These are phyloP conservation scores for Meta bourneti DNA, from an alignment of 2,888 invertebrate species.

Conservation along the genomic window DNA sequence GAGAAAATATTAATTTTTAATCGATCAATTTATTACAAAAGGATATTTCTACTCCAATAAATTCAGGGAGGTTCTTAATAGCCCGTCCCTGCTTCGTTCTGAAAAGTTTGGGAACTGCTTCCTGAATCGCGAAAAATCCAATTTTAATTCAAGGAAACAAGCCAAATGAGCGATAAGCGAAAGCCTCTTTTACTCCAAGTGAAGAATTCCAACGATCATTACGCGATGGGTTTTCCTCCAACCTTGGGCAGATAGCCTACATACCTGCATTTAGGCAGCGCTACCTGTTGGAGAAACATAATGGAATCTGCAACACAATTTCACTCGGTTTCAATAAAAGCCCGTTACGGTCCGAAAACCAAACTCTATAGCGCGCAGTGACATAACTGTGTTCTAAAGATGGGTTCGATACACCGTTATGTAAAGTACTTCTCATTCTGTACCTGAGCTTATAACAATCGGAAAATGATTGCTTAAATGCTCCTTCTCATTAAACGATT, in stretches of 20 bases:
- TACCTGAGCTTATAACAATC: not conserved
- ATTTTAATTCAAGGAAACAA: not conserved
- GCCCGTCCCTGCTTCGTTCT: too few species aligned
- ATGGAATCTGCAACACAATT: constrained; percentile 42
- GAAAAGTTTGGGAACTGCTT: not conserved
- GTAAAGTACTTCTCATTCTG: too few species aligned
- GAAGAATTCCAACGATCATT: constrained; percentile 15
- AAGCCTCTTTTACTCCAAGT: not conserved
- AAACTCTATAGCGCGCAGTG: not conserved
- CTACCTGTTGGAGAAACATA: constrained; percentile 34
- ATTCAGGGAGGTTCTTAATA: too few species aligned
- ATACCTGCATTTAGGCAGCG: constrained; percentile 49
- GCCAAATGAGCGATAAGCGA: constrained; percentile 43
- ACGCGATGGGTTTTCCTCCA: constrained; percentile 59
- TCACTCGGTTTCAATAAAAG: constrained; percentile 19
- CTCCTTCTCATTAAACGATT: not conserved
- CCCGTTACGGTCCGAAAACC: constrained; percentile 9
- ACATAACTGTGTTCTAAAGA: not conserved
- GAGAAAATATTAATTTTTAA: too few species aligned
- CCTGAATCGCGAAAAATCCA: not conserved
- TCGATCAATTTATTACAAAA: too few species aligned
- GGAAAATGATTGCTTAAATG: not conserved
- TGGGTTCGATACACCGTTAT: not conserved
- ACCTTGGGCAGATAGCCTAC: constrained; percentile 73
- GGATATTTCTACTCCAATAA: too few species aligned